Evolutionary conservation across 2,797 vertebrate species (phyloP).

Genomic region (Threskiornis aethiopicus): DNA sequence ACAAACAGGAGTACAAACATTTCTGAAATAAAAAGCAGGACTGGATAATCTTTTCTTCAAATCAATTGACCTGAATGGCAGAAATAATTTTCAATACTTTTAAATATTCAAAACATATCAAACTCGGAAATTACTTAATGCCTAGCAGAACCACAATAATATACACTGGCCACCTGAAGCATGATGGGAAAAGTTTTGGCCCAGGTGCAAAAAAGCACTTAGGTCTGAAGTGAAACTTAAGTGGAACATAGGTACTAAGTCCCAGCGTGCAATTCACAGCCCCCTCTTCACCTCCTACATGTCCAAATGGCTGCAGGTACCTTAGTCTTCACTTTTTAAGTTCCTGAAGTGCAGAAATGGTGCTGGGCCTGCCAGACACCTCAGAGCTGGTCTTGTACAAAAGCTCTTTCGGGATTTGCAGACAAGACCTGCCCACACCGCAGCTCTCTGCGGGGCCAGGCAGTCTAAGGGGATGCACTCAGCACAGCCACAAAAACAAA

Average conservation of each 20-base stretch:
- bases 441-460: fast-evolving
- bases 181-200: not conserved
- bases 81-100: not conserved
- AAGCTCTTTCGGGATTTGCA: not conserved
- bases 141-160: not conserved
- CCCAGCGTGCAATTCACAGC: not conserved
- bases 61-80: not conserved
- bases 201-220: constrained; percentile 43
- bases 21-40: not conserved
- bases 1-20: not conserved
- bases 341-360: not conserved
- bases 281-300: not conserved
- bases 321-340: not conserved
- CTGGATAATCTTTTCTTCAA: not conserved
- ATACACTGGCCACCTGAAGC: not conserved
- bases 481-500: not conserved
- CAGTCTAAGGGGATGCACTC: not conserved
- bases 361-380: not conserved
- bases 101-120: not conserved
- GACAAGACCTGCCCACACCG: not conserved
- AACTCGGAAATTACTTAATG: not conserved
- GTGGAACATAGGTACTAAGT: not conserved
- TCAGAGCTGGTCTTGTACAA: fast-evolving
- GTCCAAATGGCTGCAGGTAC: not conserved
- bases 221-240: not conserved